Evolutionary conservation across 1,140 invertebrate species (phyloP).

Genomic region (Drosophila auraria): DNA sequence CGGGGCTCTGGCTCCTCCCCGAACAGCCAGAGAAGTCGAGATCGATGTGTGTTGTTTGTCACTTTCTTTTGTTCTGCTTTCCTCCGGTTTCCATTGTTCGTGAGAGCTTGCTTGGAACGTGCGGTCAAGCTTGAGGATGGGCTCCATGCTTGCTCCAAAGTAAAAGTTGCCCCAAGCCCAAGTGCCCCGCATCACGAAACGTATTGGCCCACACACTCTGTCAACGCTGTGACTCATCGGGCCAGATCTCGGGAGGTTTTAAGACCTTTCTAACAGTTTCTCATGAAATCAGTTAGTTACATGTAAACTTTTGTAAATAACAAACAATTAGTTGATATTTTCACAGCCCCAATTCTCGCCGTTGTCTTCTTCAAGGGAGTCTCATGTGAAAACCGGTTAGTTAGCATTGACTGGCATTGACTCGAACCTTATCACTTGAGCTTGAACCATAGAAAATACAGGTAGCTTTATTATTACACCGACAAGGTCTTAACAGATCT

Average conservation of each 20-base stretch:
- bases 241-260: neutral
- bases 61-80: constrained; percentile 78
- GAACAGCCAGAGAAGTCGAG: neutral
- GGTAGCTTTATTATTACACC: constrained; percentile 34
- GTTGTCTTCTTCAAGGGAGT: constrained; percentile 12
- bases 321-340: constrained; percentile 33
- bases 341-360: constrained; percentile 33
- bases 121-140: constrained; percentile 54
- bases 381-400: constrained; percentile 44
- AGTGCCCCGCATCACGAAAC: constrained; percentile 15
- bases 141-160: constrained; percentile 13
- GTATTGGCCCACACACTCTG: constrained; percentile 28
- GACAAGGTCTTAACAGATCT: constrained; percentile 16
- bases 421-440: constrained; percentile 46
- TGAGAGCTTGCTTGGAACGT: constrained; percentile 49
- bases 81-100: constrained; percentile 38
- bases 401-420: constrained; percentile 34
- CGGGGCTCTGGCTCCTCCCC: constrained; percentile 17
- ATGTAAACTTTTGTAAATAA: constrained; percentile 12
- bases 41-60: constrained; percentile 36
- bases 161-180: constrained; percentile 50
- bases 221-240: constrained; percentile 18
- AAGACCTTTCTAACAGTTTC: constrained; percentile 15
- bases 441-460: constrained; percentile 39
- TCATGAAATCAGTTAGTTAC: constrained; percentile 21